Evolutionary conservation across 2,888 invertebrate species (phyloP), one percentile per base, ranked within the genome.

Genomic region (Eugnorisma glareosa): DNA sequence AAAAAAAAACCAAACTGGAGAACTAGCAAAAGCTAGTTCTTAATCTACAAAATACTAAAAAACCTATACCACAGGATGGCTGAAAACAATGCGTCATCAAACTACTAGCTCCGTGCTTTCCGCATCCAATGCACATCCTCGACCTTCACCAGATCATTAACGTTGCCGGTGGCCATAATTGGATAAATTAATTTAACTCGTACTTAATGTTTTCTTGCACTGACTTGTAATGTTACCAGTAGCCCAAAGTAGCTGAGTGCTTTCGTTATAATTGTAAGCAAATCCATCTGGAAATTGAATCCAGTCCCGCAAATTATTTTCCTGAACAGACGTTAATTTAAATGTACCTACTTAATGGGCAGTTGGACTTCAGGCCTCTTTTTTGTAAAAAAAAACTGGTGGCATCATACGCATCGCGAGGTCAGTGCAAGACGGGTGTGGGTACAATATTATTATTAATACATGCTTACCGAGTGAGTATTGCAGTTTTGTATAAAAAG

Each of bases 171-270:
- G 5, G 43, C 43, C 43, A 43, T 43, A 43, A 43, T 43, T 15
- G 5, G 4, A 15, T 15, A 43, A 43, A 43, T 43, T 43, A 4
- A 15, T 43, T 15, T 43, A 43, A 43, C 43, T 15, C 15, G 15
- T 5, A 43, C 15, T 15, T 40, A 40, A 1, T 15, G 15, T 48
- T 48, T 61, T 45, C 18, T 1, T 31, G 51, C 31, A 75, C 43
- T 64, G 21, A 64, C 31, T 73, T n/a, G 61, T 73, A 18, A 63
- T 51, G 31, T 63, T 31, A 74, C 10, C 21, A 11, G 15, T 35
- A 57, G 11, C 28, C 0, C 15, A 21, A 54, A 43, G n/a, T 21
- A 72, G 31, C n/a, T 31, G 40, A 10, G 21, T 43, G 18, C 43
- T 54, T 43, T 57, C 21, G 6, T 18, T 15, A 35, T 74, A 28